Conservation (phyloP, 1,140 invertebrate genomes). For the Holotrichia oblita region DNA sequence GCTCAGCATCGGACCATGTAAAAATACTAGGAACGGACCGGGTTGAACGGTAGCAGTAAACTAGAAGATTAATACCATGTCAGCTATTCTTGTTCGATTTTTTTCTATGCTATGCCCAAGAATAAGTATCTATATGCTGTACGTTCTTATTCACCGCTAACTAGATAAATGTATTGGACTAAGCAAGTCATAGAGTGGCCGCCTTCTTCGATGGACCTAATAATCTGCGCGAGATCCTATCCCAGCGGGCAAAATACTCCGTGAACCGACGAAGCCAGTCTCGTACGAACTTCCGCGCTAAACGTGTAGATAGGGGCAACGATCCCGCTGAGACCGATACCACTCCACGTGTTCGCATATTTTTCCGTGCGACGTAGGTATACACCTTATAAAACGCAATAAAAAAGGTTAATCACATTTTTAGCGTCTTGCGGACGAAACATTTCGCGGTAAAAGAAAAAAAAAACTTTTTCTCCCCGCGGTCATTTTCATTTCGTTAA, state of each 20-base stretch:
- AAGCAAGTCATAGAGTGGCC: conserved; percentile 6
- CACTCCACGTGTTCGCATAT: conserved; percentile 11
- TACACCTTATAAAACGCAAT: neutral
- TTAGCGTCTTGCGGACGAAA: neutral
- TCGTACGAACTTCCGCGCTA: neutral
- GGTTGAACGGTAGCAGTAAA: neutral
- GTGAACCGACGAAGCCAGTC: conserved; percentile 10
- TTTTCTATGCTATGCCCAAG: neutral
- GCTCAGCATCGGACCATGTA: neutral
- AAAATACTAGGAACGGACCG: neutral
- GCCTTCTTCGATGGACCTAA: conserved; percentile 11
- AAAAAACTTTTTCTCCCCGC: neutral
- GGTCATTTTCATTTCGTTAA: neutral
- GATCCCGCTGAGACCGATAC: conserved; percentile 10
- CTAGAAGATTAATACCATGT: neutral
- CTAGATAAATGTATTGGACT: conserved; percentile 12
- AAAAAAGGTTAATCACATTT: neutral
- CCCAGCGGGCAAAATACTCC: neutral
- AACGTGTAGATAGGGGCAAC: conserved; percentile 11
- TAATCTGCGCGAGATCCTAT: conserved; percentile 6
- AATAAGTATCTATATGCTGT: neutral
- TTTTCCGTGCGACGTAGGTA: neutral
- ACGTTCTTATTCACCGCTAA: neutral
- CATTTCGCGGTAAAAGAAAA: neutral
- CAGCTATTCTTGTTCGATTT: no score